Base-by-base conservation (phyloP, 1,140 invertebrate species). In the Penaeus vannamei region DNA sequence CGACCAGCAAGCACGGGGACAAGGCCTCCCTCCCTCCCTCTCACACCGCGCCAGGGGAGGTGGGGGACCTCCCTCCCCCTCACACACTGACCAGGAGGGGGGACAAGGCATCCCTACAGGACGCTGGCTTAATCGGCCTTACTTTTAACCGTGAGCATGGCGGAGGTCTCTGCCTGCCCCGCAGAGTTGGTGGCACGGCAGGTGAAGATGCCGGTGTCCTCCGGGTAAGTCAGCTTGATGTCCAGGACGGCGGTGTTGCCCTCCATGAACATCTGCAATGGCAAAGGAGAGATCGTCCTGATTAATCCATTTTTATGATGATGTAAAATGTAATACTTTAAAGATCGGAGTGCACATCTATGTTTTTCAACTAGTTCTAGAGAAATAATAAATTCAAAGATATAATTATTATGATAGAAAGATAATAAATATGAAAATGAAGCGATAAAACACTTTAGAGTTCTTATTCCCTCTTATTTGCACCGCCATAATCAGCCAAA, bases 61-160 rank as follows among this genome's bases (percentile, higher is more conserved):
- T 60, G 26, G 29, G 46, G 60, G 60, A n/a, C 17, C 53, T 53
- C 53, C 53, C 53, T 53, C 53, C 53, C 53, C 53, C 53, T 53
- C 32, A 36, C 23, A 79, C 22, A 79, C 20, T 79, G 32, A 36
- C 29, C 32, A 36, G 84, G n/a, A 66, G 36, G 36, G 36, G 59
- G 20, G 77, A 80, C 62, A 69, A 87, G 64, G 79, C 60, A 87
- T 72, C 86, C 80, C 66, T 87, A 87, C 23, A 87, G 77, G 76
- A 89, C 81, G 82, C 22, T 89, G 53, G 53, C 85, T 90, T 87
- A 91, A 62, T 84, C 84, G 66, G 90, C 86, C 91, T 91, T 91
- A 98, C 98, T 98, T 98, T 98, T 97, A 94, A 98, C 97, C 94
- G 96, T 97, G 94, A 99, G 96, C 94, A 96, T 97, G 92, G 97